Base-by-base conservation (phyloP, 2,113 vertebrate species). In the Nansenia antarctica region DNA sequence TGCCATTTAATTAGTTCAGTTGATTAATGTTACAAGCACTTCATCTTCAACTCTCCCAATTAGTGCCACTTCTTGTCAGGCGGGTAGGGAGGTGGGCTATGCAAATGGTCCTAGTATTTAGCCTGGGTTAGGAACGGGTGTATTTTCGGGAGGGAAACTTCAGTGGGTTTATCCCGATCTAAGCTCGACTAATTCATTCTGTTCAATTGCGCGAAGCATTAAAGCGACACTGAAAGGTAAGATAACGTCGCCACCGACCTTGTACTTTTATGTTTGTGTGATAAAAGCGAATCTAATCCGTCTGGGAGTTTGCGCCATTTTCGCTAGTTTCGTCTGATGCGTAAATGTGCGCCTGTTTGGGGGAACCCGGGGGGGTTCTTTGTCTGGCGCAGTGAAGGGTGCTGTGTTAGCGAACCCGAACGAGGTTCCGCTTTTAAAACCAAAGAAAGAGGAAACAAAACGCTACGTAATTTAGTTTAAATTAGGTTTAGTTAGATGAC, bases 71-170 rank as follows among this genome's bases (percentile, higher is more conserved):
- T 75, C 3, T 31, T 11, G 47, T 35, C 78, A 77, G 82, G 87
- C 73, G 65, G 34, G n/a, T 71, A 9, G 32, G 1, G 49, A 30
- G 24, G 52, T 22, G 42, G 53, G 35, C 77, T 68, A 62, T 70
- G 62, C 52, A 11, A 30, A 9, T 3, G 85, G 84, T 87, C 85
- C 81, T 60, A 31, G 9, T 89, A 81, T 78, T 87, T 85, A 87
- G 82, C 83, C 90, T 75, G 87, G 89, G 79, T 89, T n/a, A 80
- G 88, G 85, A 92, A 88, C 91, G 88, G 86, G 77, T 90, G 90
- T 78, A 52, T 90, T 91, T 93, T 91, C 91, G 87, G 90, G 91
- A 92, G 92, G 92, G 91, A 94, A 94, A 93, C 90, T 92, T 92
- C 89, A 77, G 81, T 71, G 81, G 86, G 76, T 91, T 92, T 91